Evolutionary conservation across 37 sponge, comb jelly and placozoan genomes (phyloP).

Genomic region (Ianthella basta): DNA sequence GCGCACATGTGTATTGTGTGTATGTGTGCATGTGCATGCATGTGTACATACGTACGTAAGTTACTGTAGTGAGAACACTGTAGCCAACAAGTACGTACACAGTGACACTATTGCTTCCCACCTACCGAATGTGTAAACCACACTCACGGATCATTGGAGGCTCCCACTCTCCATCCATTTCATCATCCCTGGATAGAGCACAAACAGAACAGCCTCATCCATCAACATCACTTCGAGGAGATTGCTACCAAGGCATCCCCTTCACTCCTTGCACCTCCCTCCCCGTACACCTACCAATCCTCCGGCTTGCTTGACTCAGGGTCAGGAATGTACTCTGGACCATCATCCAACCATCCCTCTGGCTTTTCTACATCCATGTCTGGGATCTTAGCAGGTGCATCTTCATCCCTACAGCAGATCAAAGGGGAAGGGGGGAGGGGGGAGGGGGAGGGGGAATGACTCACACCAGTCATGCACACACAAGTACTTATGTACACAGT

Average conservation of each 20-base stretch:
- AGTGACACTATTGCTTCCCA: no score
- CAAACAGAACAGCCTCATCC: not conserved
- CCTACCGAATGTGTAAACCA: not conserved
- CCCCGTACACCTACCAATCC: conserved; percentile 77
- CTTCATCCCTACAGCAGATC: conserved; percentile 77
- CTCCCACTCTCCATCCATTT: conserved; percentile 99
- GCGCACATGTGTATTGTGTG: no score
- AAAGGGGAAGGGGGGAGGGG: not conserved
- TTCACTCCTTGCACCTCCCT: not conserved
- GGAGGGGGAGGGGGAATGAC: not conserved
- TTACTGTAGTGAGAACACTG: not conserved
- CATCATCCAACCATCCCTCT: conserved; percentile 94
- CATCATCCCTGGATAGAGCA: conserved; percentile 85
- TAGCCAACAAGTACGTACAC: not conserved
- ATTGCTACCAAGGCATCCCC: not conserved
- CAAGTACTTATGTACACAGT: no score
- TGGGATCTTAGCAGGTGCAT: conserved; percentile 91
- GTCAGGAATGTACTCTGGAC: conserved; percentile 87
- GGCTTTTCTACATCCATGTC: conserved; percentile 94
- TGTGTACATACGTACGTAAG: no score
- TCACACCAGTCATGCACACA: not conserved
- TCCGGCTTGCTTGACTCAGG: conserved; percentile 92
- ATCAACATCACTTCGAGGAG: not conserved
- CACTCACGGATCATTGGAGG: conserved; percentile 86
- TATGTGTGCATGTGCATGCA: not conserved